A percentile compares a stretch with the other conserved stretches of the same genome.
Evolutionary conservation across 1,140 invertebrate species (phyloP).

Genomic region (Bemisia tabaci): DNA sequence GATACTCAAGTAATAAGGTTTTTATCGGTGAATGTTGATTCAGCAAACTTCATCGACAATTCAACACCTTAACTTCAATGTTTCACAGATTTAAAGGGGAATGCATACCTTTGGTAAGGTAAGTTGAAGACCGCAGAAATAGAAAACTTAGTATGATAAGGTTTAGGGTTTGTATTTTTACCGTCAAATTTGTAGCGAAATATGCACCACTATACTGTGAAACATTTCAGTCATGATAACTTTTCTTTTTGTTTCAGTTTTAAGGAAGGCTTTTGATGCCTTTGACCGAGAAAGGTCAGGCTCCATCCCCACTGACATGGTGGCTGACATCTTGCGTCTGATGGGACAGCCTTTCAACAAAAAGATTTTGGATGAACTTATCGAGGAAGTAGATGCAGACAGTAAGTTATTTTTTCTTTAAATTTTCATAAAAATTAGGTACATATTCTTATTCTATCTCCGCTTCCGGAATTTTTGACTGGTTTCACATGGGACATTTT

Average conservation of each 20-base stretch:
- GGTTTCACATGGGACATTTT: no score
- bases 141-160: conserved; percentile 26
- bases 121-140: no score
- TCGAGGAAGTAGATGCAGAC: conserved; percentile 90
- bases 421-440: no score
- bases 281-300: conserved; percentile 90
- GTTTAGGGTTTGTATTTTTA: conserved; percentile 13
- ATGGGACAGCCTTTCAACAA: conserved; percentile 96
- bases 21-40: no score
- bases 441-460: no score
- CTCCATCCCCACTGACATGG: conserved; percentile 86
- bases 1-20: no score
- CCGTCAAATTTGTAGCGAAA: conserved; percentile 15
- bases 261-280: conserved; percentile 90
- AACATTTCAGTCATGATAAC: conserved; percentile 10
- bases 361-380: conserved; percentile 83
- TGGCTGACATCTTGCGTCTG: conserved; percentile 80
- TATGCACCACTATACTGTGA: conserved; percentile 9
- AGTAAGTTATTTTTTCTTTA: conserved; percentile 46
- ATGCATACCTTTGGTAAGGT: no score
- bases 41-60: no score
- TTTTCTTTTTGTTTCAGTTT: conserved; percentile 44
- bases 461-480: no score
- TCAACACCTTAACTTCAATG: no score
- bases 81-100: no score